Conservation (phyloP, 2,888 invertebrate genomes). For the Pseudococcus viburni region DNA sequence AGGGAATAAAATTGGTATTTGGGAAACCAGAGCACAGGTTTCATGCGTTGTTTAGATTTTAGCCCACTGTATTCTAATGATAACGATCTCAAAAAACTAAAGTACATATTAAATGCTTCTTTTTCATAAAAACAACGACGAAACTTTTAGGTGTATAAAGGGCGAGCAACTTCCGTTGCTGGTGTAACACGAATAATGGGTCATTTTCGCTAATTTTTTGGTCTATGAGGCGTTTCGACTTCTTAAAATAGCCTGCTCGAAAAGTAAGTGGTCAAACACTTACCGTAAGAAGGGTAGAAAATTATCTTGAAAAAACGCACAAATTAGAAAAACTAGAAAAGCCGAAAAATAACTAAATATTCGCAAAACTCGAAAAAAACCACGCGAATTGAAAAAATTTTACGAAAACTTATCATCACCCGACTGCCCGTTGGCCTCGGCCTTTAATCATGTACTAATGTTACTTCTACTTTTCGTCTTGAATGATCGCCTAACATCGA, state of each 20-base stretch:
- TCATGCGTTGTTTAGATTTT: not conserved
- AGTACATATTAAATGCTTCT: not conserved
- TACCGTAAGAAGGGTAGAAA: not conserved
- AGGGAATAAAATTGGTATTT: not conserved
- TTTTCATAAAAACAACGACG: not conserved
- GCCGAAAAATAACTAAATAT: slow-evolving; percentile 38
- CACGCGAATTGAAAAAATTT: slow-evolving; percentile 14
- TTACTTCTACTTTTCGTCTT: slow-evolving; percentile 48
- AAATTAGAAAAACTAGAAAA: not conserved
- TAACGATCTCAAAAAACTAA: not conserved
- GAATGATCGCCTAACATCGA: slow-evolving; percentile 63
- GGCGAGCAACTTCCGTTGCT: not conserved
- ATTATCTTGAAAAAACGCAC: not conserved
- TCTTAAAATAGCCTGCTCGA: not conserved
- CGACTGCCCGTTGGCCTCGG: slow-evolving; percentile 68
- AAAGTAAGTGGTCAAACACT: not conserved
- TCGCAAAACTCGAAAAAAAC: slow-evolving; percentile 37
- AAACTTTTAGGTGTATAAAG: not conserved
- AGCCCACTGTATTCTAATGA: not conserved
- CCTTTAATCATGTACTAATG: slow-evolving; percentile 62
- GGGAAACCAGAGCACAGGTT: not conserved
- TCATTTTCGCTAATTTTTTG: not conserved
- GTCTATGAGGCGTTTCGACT: not conserved
- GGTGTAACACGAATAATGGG: not conserved
- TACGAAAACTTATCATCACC: slow-evolving; percentile 59